phyloP scores from a whole-genome alignment of 1,140 invertebrate genomes.

The Drosophila takahashii region DNA sequence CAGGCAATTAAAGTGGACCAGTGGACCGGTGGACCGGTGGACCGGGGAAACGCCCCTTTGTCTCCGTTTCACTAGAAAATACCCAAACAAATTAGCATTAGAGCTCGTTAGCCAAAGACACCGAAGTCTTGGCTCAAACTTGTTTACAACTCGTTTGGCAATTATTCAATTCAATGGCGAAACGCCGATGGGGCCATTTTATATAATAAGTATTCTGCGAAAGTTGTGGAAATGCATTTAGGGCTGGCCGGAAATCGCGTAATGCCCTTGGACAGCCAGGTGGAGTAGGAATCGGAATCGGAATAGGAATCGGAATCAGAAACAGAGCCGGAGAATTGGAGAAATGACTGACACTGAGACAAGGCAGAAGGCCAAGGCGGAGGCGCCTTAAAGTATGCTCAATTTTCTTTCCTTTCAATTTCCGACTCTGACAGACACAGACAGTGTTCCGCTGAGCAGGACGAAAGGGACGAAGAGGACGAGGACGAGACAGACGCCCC shows the following conservation, averaged over 20 bases:
- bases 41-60: constrained; percentile 3
- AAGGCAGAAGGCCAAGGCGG: not conserved
- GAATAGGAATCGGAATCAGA: not conserved
- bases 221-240: constrained; percentile 53
- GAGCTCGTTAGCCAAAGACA: constrained; percentile 31
- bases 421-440: constrained; percentile 60
- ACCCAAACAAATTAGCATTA: constrained; percentile 66
- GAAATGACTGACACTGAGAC: constrained; percentile 5
- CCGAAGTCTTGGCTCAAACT: constrained; percentile 35
- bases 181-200: constrained; percentile 49
- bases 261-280: constrained; percentile 20
- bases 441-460: constrained; percentile 1
- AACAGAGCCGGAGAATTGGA: not conserved
- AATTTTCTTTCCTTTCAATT: constrained; percentile 70
- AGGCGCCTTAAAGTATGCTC: constrained; percentile 59
- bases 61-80: constrained; percentile 21
- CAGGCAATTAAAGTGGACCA: constrained; percentile 37
- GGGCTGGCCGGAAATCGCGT: constrained; percentile 55
- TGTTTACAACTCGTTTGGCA: constrained; percentile 76
- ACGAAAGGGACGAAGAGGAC: not conserved
- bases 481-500: constrained; percentile 24
- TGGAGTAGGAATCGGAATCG: not conserved
- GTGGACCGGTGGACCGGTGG: constrained; percentile 6
- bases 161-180: constrained; percentile 72
- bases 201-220: constrained; percentile 60